Base-by-base conservation (phyloP, 2,888 invertebrate species). In the Craniophora ligustri region DNA sequence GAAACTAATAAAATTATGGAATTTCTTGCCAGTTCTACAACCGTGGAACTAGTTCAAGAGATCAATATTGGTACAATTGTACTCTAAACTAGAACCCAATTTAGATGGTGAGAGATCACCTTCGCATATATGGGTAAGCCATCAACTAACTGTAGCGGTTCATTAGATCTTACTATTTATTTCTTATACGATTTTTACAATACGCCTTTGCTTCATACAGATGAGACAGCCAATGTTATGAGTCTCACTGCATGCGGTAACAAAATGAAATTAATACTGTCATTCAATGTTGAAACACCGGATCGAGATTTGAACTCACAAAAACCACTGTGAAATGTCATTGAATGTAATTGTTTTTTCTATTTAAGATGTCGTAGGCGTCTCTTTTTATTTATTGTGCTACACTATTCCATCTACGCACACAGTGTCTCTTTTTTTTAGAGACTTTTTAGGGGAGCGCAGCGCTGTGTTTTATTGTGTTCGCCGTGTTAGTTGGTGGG, bases 331-430 rank as follows among this genome's bases (percentile, higher is more conserved):
- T 53, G 74, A 82, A 81, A 81, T 83, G 86, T 86, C 84, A 80
- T n/a, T 81, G 79, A 79, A 76, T 76, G 79, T 85, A 87, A 87
- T 87, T 85, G 85, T 86, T 86, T 85, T 84, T 86, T 87, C 79
- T 84, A 75, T 79, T 80, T 76, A 68, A 66, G 70, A 78, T 82
- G 74, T 83, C 78, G 82, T 82, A 65, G 81, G 79, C 70, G 81
- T 78, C 74, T 73, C 67, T 69, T 79, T 80, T 78, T 82, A 78
- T 84, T 82, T 83, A 78, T 80, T 67, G 67, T 72, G 59, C 42
- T 36, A 47, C 47, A 64, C 61, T 61, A 31, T 84, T 80, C 67
- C 76, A 82, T 32, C 69, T 74, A 14, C 4, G 11, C 8, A 35
- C 39, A 36, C 49, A 19, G 68, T 57, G 72, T 76, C 62, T 63